These are phyloP conservation scores for Caenorhabditis afra DNA, from an alignment of 2,888 invertebrate species.

Conservation along the genomic window DNA sequence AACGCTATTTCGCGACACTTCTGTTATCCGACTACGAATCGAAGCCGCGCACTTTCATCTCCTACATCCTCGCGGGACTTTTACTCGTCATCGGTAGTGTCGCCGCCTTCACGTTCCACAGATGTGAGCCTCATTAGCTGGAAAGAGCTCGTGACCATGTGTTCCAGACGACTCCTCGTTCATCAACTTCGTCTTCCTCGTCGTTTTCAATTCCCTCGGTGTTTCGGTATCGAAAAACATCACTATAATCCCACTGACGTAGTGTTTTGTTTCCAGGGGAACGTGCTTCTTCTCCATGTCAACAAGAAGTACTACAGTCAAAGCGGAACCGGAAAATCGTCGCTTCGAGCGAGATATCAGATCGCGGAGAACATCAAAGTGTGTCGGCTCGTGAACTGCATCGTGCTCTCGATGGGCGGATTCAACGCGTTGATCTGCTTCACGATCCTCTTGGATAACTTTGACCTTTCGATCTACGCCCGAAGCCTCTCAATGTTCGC, in stretches of 20 bases:
- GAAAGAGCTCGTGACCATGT: neutral
- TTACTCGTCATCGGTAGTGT: slow-evolving; percentile 15
- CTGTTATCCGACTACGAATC: slow-evolving; percentile 22
- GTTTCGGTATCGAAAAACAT: neutral
- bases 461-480: slow-evolving; percentile 10
- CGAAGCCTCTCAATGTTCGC: slow-evolving; percentile 32
- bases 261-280: slow-evolving; percentile 25
- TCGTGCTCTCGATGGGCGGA: slow-evolving; percentile 37
- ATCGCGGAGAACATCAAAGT: slow-evolving; percentile 47
- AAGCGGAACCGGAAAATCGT: neutral
- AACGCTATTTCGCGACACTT: slow-evolving; percentile 35
- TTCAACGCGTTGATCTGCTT: slow-evolving; percentile 33
- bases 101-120: slow-evolving; percentile 27
- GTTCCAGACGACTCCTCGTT: slow-evolving; percentile 24
- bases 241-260: neutral
- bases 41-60: slow-evolving; percentile 3
- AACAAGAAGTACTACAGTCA: slow-evolving; percentile 20
- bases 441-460: slow-evolving; percentile 22
- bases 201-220: slow-evolving; percentile 22
- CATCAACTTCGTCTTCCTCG: slow-evolving; percentile 15
- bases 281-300: slow-evolving; percentile 13
- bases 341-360: slow-evolving; percentile 20
- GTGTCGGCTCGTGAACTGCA: slow-evolving; percentile 24
- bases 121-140: slow-evolving; percentile 16
- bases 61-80: slow-evolving; percentile 3